phyloP scores from a whole-genome alignment of 2,113 vertebrate genomes.

The Paramormyrops kingsleyae region DNA sequence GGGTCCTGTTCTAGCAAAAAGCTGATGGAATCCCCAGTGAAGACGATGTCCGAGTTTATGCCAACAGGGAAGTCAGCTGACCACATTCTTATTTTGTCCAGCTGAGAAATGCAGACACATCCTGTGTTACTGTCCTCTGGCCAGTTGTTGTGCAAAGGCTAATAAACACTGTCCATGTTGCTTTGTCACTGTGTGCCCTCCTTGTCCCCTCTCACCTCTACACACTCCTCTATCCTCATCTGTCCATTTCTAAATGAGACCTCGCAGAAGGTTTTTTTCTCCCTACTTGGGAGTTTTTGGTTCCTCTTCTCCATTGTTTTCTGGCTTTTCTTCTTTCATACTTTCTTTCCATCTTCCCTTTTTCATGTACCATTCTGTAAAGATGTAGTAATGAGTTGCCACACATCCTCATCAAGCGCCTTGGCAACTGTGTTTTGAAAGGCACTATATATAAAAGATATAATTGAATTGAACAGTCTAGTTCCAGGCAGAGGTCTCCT shows the following conservation, averaged over 20 bases:
- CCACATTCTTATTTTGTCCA: neutral
- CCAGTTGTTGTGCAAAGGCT: neutral
- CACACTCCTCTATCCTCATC: neutral
- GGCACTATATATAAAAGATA: neutral
- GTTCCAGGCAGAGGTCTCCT: neutral
- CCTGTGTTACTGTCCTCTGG: neutral
- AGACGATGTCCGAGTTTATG: neutral
- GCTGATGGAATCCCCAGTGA: too few species aligned
- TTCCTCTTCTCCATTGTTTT: neutral
- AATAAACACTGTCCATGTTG: conserved; percentile 4
- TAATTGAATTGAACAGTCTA: neutral
- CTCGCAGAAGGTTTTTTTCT: neutral
- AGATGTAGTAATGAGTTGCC: neutral
- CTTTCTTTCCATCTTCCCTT: neutral
- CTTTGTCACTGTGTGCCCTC: neutral
- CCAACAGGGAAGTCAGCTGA: neutral
- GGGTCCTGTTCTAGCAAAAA: neutral
- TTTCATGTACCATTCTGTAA: neutral
- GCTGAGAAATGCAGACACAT: neutral
- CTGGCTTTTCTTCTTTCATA: neutral
- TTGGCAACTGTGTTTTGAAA: neutral
- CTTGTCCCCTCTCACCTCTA: neutral
- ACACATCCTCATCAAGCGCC: neutral
- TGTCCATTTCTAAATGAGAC: neutral
- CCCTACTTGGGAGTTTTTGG: neutral